Percentiles rank a stretch among this genome's conserved stretches.
These are phyloP conservation scores for Thera obeliscata DNA, from an alignment of 2,888 invertebrate species.

Conservation along the genomic window DNA sequence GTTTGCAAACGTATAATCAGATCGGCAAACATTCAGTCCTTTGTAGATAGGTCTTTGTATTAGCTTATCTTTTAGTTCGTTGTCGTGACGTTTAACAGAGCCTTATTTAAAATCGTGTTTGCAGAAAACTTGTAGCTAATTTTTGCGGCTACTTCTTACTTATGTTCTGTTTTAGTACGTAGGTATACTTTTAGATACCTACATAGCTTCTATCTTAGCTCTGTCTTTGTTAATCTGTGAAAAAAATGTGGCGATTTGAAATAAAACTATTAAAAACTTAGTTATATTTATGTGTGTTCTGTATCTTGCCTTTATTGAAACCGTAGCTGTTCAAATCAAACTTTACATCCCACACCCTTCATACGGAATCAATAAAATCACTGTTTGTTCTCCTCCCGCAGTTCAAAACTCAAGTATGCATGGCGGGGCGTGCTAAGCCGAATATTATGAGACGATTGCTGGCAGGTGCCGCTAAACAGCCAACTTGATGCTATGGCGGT, in stretches of 20 bases:
- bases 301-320: slow-evolving; percentile 37
- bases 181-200: too few relatives aligned
- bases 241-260: too few relatives aligned
- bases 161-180: too few relatives aligned
- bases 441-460: slow-evolving; percentile 83
- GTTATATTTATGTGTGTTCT: too few relatives aligned
- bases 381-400: slow-evolving; percentile 39
- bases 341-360: slow-evolving; percentile 35
- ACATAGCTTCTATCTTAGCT: too few relatives aligned
- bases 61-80: slow-evolving; percentile 37
- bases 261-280: too few relatives aligned
- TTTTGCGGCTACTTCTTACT: too few relatives aligned
- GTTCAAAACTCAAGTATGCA: slow-evolving; percentile 42
- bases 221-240: too few relatives aligned
- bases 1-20: slow-evolving; percentile 71
- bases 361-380: slow-evolving; percentile 39
- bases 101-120: neutral
- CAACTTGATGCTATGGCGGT: slow-evolving; percentile 65
- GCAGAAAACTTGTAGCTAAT: too few relatives aligned
- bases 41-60: slow-evolving; percentile 71
- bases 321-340: slow-evolving; percentile 27
- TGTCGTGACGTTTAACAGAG: slow-evolving; percentile 19
- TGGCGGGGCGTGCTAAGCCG: slow-evolving; percentile 76
- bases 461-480: slow-evolving; percentile 82
- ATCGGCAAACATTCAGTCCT: slow-evolving; percentile 75